These are phyloP conservation scores for Agriopis leucophaearia DNA, from an alignment of 2,888 invertebrate species.

Conservation along the genomic window DNA sequence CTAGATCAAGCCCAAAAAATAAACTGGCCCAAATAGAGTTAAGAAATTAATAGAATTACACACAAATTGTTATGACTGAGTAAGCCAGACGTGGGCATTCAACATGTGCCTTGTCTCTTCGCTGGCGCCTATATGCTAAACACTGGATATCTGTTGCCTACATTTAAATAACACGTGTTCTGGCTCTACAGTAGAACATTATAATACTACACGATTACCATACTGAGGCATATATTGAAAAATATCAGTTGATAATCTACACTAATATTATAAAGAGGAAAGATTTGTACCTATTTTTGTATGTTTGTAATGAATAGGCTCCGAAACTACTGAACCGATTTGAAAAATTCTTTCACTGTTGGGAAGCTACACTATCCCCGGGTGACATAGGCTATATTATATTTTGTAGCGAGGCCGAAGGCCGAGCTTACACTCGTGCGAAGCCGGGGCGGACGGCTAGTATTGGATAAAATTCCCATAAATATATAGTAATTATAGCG, in stretches of 20 bases:
- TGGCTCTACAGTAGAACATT: constrained; percentile 7
- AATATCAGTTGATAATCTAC: constrained; percentile 4
- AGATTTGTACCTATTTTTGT: too few relatives aligned
- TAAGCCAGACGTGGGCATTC: constrained; percentile 9
- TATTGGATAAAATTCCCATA: background rate
- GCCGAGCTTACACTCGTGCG: too few relatives aligned
- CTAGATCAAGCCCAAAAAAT: background rate
- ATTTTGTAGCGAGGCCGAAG: too few relatives aligned
- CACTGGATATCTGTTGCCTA: constrained; percentile 22
- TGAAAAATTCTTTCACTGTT: too few relatives aligned
- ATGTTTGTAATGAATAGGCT: too few relatives aligned
- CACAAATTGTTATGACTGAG: constrained; percentile 10
- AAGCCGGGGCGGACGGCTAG: too few relatives aligned
- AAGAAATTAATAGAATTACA: background rate
- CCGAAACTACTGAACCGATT: too few relatives aligned
- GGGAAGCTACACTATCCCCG: too few relatives aligned
- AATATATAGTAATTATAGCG: background rate
- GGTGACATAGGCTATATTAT: too few relatives aligned
- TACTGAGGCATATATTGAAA: constrained; percentile 8
- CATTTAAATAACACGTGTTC: constrained; percentile 32
- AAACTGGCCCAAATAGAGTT: background rate
- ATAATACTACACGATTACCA: constrained; percentile 12
- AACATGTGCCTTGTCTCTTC: constrained; percentile 22
- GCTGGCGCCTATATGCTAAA: constrained; percentile 33
- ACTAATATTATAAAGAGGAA: too few relatives aligned